A percentile compares a stretch with the other conserved stretches of the same genome.
Conservation (phyloP, 2,888 invertebrate genomes). For the Junonia oenone region DNA sequence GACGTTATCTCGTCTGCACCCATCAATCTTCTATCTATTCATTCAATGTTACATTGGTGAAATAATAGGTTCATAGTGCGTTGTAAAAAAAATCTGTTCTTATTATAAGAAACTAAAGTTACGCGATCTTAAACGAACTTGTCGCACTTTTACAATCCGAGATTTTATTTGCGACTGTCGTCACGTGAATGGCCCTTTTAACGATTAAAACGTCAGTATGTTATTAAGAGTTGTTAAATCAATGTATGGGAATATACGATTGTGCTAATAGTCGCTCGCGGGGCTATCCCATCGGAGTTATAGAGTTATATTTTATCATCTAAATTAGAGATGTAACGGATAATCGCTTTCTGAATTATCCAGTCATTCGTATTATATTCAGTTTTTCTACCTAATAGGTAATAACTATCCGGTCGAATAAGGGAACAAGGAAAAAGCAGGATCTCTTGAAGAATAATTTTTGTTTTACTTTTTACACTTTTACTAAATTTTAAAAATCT, state of each 20-base stretch:
- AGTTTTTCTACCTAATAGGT: neutral
- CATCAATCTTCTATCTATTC: no score
- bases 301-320: neutral
- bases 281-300: neutral
- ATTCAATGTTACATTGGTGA: no score
- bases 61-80: no score
- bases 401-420: neutral
- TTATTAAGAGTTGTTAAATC: slow-evolving; percentile 1
- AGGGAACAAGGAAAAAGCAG: no score
- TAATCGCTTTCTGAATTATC: neutral
- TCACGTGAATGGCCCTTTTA: neutral
- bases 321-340: no score
- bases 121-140: neutral
- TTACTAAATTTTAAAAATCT: no score
- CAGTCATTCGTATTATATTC: neutral
- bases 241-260: neutral
- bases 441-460: no score
- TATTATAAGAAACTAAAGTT: neutral
- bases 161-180: neutral
- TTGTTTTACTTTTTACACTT: no score
- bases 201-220: neutral
- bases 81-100: no score
- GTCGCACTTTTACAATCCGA: no score
- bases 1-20: no score
- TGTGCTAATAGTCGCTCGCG: neutral